Base-by-base conservation (phyloP, 2,797 vertebrate species). In the Pseudochaenichthys georgianus region DNA sequence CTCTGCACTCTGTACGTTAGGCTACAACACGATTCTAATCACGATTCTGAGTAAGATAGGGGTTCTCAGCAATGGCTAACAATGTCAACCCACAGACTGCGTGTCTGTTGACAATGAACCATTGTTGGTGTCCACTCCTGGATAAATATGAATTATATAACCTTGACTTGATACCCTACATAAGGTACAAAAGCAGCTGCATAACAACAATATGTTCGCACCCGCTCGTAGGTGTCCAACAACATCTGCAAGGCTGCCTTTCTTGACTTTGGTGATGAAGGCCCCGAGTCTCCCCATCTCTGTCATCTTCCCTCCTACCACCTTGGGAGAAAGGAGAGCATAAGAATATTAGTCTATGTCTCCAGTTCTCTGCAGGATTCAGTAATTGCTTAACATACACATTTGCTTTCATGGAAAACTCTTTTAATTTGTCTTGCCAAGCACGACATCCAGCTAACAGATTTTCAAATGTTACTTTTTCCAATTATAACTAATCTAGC, bases 261-360 rank as follows among this genome's bases (percentile, higher is more conserved):
- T 99, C 95, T 99, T 99, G 74, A 99, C 98, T 97, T 99, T 99
- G 94, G 98, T 99, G 96, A 99, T 99, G 89, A 99, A 99, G 94
- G 98, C 98, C 92, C 98, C 98, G 3, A 99, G 97, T 89, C 97
- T 95, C 85, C 98, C 98, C 13, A 96, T 94, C 88, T 97, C 96
- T n/a, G 97, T 99, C 94, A 99, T 98, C 95, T 99, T 99, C 68
- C 98, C 98, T 77, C 98, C 98, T 64, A 99, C 98, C 85, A 99
- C 97, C 98, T 99, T 54, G 21, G 0, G 9, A 62, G 17, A 65
- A 19, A 64, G 57, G 45, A 47, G 9, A 64, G 63, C 31, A 48
- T 13, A 31, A 16, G 1, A 47, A 54, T 17, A 50, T 7, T 67
- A 13, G 21, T 19, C 38, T 34, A 28, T 28, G 52, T 70, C 64